Conservation (phyloP, 1,140 invertebrate genomes). For the Drosophila murphyi region DNA sequence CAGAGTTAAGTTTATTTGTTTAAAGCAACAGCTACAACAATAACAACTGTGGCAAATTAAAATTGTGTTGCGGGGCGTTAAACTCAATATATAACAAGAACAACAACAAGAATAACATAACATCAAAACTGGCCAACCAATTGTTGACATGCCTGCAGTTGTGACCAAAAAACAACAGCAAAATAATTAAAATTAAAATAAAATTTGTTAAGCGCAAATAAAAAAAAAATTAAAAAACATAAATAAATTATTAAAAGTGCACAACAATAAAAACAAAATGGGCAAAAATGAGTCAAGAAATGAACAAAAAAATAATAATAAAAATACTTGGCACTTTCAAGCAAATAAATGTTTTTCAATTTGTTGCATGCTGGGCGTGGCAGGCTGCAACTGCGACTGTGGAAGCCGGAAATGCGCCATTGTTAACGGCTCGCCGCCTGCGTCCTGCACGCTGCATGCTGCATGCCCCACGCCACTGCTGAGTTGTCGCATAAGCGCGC, state of each 20-base stretch:
- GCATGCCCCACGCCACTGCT: background rate
- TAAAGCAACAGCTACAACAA: constrained; percentile 22
- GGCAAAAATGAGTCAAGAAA: constrained; percentile 13
- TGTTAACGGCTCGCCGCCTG: constrained; percentile 38
- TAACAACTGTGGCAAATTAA: constrained; percentile 43
- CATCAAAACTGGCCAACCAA: constrained; percentile 1
- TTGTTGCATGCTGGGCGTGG: constrained; percentile 46
- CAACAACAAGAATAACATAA: background rate
- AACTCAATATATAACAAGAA: constrained; percentile 13
- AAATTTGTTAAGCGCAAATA: background rate
- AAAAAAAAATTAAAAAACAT: constrained; percentile 3
- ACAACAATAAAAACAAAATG: background rate
- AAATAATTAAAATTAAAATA: constrained; percentile 27
- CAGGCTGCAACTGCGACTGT: constrained; percentile 13
- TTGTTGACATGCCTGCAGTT: constrained; percentile 38
- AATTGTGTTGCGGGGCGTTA: constrained; percentile 30
- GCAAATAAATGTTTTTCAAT: constrained; percentile 68
- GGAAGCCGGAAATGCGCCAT: constrained; percentile 50
- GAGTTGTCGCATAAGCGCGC: constrained; percentile 56
- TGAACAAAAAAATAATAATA: constrained; percentile 1
- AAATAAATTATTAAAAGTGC: constrained; percentile 15
- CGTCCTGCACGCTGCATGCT: constrained; percentile 2
- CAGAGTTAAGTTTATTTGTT: constrained; percentile 40
- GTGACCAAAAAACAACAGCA: background rate
- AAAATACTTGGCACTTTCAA: constrained; percentile 36